Percentiles rank a stretch among this genome's conserved stretches.
Conservation (phyloP, 2,797 vertebrate species). For the Pempheris klunzingeri region DNA sequence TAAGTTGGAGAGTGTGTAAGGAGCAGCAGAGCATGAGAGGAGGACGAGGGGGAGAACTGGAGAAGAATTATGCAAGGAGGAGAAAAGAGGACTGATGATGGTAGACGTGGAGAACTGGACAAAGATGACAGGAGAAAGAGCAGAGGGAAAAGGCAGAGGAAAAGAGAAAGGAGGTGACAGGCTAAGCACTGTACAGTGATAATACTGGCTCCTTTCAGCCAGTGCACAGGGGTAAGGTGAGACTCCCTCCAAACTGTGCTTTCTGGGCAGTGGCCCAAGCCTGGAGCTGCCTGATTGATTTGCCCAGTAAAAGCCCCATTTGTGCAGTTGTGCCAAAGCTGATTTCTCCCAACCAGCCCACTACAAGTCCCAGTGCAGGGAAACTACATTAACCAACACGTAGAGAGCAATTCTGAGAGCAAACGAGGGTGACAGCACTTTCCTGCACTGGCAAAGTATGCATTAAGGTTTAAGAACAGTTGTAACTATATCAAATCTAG, state of each 20-base stretch:
- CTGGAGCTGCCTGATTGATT: conserved; percentile 76
- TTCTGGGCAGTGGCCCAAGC: conserved; percentile 85
- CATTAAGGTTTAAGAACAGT: conserved; percentile 22
- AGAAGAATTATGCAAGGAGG: conserved; percentile 20
- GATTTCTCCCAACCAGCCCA: conserved; percentile 65
- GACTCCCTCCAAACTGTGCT: conserved; percentile 82
- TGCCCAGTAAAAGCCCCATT: conserved; percentile 80
- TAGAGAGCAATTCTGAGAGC: conserved; percentile 63
- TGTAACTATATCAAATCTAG: conserved; percentile 21
- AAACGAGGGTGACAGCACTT: conserved; percentile 59
- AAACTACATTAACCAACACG: conserved; percentile 69
- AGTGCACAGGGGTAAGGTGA: conserved; percentile 78
- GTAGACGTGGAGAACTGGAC: conserved; percentile 28
- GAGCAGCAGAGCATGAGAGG: conserved; percentile 54
- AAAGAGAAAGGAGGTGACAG: conserved; percentile 69
- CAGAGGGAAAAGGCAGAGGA: conserved; percentile 36
- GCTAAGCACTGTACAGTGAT: conserved; percentile 74
- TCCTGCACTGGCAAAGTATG: conserved; percentile 10
- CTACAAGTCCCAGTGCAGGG: conserved; percentile 57
- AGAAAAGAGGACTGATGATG: conserved; percentile 36
- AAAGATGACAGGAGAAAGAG: conserved; percentile 60
- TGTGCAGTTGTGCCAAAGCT: conserved; percentile 80
- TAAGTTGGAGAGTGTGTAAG: conserved; percentile 60
- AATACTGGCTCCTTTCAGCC: conserved; percentile 83
- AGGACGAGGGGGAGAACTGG: conserved; percentile 30